Evolutionary conservation across 1,140 invertebrate species (phyloP).

Genomic region (Myzus persicae): DNA sequence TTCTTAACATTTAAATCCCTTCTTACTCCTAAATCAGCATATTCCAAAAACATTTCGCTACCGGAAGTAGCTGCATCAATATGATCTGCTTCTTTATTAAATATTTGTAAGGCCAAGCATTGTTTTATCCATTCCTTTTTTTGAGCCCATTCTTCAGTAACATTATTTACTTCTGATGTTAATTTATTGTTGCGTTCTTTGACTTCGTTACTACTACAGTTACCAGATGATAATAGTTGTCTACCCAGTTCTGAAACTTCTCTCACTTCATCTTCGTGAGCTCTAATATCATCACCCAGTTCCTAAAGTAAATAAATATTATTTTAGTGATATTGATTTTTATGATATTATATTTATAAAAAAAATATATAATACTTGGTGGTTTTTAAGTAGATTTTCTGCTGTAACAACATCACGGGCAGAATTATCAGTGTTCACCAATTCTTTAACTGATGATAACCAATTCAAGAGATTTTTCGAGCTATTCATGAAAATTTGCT

Average conservation of each 20-base stretch:
- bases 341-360: neutral
- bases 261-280: conserved; percentile 86
- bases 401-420: conserved; percentile 90
- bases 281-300: conserved; percentile 88
- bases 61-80: conserved; percentile 94
- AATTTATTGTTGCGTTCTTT: conserved; percentile 78
- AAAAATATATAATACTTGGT: conserved; percentile 67
- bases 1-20: neutral
- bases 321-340: neutral
- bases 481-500: conserved; percentile 91
- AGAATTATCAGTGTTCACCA: conserved; percentile 81
- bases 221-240: conserved; percentile 74
- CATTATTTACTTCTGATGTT: conserved; percentile 77
- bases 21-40: conserved; percentile 84
- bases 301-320: conserved; percentile 66
- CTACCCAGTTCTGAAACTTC: conserved; percentile 81
- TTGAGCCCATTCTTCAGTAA: conserved; percentile 80
- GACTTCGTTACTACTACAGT: conserved; percentile 75
- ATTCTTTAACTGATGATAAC: conserved; percentile 80
- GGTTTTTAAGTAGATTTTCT: conserved; percentile 88
- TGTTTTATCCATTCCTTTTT: conserved; percentile 86
- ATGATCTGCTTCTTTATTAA: conserved; percentile 96
- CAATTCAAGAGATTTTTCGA: conserved; percentile 82
- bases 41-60: conserved; percentile 93
- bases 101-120: conserved; percentile 85